phyloP scores from a whole-genome alignment of 2,888 invertebrate genomes.

The Troglohyphantes excavatus region DNA sequence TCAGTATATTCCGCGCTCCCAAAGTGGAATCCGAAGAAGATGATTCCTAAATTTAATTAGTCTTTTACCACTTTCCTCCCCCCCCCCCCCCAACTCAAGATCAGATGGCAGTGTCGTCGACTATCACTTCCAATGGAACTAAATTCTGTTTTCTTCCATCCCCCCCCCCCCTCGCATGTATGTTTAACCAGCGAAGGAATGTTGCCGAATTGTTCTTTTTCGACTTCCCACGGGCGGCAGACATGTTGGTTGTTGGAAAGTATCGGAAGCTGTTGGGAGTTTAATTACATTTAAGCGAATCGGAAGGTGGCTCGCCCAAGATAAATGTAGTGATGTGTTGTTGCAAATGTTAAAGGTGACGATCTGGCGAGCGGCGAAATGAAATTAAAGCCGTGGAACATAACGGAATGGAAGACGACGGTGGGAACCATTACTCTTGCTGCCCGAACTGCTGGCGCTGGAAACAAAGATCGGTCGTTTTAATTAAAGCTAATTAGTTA shows the following conservation, averaged over 20 bases:
- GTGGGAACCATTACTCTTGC: conserved; percentile 40
- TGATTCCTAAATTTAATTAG: conserved; percentile 1
- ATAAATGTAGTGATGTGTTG: conserved; percentile 33
- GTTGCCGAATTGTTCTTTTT: conserved; percentile 2
- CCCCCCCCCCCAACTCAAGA: neutral
- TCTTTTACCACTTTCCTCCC: neutral
- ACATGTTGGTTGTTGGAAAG: neutral
- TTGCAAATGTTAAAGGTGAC: conserved; percentile 28
- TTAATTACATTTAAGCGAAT: conserved; percentile 36
- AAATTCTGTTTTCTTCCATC: neutral
- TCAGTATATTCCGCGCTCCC: too few relatives aligned
- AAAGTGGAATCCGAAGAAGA: neutral
- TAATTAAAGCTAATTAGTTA: conserved; percentile 31
- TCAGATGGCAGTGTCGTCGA: neutral
- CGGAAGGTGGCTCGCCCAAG: neutral
- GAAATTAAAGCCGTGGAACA: conserved; percentile 30
- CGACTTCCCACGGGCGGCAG: neutral
- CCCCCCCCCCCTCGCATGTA: neutral
- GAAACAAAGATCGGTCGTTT: conserved; percentile 1
- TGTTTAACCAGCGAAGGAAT: neutral
- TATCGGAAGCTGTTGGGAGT: conserved; percentile 7
- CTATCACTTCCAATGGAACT: neutral
- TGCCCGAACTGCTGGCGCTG: neutral
- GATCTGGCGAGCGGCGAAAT: neutral
- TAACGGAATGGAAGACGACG: neutral